A percentile compares a stretch with the other conserved stretches of the same genome.
These are phyloP conservation scores for Macropodus opercularis DNA, from an alignment of 2,797 vertebrate genomes.

Conservation along the genomic window DNA sequence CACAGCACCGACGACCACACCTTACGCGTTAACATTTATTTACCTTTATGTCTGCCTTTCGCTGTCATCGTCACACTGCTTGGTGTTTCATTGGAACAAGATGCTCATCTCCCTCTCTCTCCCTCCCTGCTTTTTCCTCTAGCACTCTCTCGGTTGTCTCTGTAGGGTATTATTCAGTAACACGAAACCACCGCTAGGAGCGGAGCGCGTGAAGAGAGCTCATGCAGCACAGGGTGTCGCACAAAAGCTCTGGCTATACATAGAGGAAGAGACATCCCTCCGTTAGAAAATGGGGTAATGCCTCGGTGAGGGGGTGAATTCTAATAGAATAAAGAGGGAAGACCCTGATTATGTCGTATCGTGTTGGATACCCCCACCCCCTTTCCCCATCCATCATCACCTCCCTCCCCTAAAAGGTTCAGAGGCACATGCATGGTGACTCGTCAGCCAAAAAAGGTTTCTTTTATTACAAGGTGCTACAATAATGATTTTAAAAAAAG, in stretches of 20 bases:
- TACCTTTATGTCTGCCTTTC: constrained; percentile 89
- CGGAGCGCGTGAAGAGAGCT: constrained; percentile 66
- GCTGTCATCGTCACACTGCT: constrained; percentile 86
- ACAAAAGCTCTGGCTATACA: constrained; percentile 49
- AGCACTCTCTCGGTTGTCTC: constrained; percentile 64
- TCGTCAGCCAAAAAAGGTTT: constrained; percentile 40
- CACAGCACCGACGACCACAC: constrained; percentile 33
- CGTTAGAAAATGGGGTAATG: constrained; percentile 68
- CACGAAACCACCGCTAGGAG: constrained; percentile 80
- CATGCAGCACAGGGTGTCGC: constrained; percentile 68
- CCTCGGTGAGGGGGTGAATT: constrained; percentile 73
- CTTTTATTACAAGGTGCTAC: constrained; percentile 47
- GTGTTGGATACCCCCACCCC: constrained; percentile 38
- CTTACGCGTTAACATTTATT: constrained; percentile 45
- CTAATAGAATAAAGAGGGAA: constrained; percentile 77
- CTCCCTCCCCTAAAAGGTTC: constrained; percentile 42
- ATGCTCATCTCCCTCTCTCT: constrained; percentile 77
- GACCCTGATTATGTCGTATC: constrained; percentile 71
- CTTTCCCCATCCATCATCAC: constrained; percentile 17
- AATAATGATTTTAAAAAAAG: constrained; percentile 3
- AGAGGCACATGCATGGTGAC: constrained; percentile 61
- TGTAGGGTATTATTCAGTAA: constrained; percentile 76
- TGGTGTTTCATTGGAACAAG: constrained; percentile 83
- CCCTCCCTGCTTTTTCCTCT: constrained; percentile 55
- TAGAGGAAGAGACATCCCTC: constrained; percentile 57